These are phyloP conservation scores for Cossypha caffra DNA, from an alignment of 2,797 vertebrate species.

Conservation along the genomic window DNA sequence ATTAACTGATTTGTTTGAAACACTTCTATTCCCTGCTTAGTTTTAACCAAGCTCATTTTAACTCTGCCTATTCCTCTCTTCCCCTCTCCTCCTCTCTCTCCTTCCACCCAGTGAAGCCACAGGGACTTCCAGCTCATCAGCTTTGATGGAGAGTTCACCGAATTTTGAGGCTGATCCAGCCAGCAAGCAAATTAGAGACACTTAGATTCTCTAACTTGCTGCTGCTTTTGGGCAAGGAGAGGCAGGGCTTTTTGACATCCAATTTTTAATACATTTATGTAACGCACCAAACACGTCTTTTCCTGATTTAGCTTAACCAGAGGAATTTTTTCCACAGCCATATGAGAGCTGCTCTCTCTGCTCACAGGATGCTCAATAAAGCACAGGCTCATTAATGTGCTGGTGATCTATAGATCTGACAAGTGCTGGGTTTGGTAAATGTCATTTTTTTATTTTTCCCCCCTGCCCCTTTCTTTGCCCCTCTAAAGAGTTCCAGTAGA, in stretches of 20 bases:
- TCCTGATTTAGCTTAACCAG: constrained; percentile 65
- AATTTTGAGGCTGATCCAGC: constrained; percentile 53
- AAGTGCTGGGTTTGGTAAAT: constrained; percentile 31
- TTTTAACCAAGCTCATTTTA: constrained; percentile 2
- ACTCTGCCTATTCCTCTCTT: neutral
- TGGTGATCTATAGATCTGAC: constrained; percentile 33
- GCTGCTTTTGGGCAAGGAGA: constrained; percentile 61
- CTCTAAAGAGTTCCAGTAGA: neutral
- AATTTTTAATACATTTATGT: constrained; percentile 72
- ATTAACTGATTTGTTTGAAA: constrained; percentile 27
- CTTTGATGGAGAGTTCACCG: constrained; percentile 48
- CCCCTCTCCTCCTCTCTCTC: neutral
- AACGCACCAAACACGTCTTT: constrained; percentile 37
- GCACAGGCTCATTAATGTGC: constrained; percentile 42
- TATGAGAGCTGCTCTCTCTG: constrained; percentile 19
- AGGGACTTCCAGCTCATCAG: constrained; percentile 59
- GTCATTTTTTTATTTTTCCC: neutral
- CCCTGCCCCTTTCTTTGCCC: neutral
- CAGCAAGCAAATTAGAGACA: constrained; percentile 68
- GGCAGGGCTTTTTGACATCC: constrained; percentile 43
- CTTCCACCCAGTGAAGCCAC: neutral
- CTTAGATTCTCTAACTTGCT: constrained; percentile 49
- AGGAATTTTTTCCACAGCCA: constrained; percentile 47
- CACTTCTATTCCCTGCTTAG: neutral
- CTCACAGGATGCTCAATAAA: neutral